These are phyloP conservation scores for Cryptops parisi DNA, from an alignment of 2,888 invertebrate species.

Conservation along the genomic window DNA sequence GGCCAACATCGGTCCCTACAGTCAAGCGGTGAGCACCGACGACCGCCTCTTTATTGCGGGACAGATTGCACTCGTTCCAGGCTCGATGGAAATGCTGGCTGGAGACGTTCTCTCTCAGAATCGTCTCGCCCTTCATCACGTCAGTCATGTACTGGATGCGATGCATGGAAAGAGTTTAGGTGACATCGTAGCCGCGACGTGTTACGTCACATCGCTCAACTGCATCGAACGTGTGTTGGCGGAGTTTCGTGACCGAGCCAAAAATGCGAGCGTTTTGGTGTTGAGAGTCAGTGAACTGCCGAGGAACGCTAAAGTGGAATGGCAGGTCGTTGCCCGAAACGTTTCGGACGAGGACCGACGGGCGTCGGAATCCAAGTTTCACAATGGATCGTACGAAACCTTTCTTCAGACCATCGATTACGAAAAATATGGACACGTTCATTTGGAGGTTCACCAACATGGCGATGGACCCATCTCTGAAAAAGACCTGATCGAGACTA, in stretches of 20 bases:
- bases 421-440: no score
- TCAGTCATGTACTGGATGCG: slow-evolving; percentile 64
- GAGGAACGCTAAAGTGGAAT: slow-evolving; percentile 65
- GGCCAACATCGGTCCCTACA: slow-evolving; percentile 91
- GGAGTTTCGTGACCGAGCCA: background rate
- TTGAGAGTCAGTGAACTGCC: slow-evolving; percentile 68
- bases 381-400: no score
- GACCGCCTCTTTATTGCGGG: slow-evolving; percentile 77
- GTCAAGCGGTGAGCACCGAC: slow-evolving; percentile 75
- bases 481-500: no score
- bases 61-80: slow-evolving; percentile 79
- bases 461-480: no score
- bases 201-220: slow-evolving; percentile 49
- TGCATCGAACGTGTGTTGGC: background rate
- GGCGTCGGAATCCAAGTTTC: no score
- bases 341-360: no score
- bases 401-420: no score
- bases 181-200: slow-evolving; percentile 74
- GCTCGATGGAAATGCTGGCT: slow-evolving; percentile 51
- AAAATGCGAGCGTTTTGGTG: slow-evolving; percentile 60
- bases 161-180: slow-evolving; percentile 57
- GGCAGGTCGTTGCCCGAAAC: slow-evolving; percentile 82
- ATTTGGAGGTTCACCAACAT: no score
- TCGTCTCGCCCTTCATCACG: slow-evolving; percentile 65
- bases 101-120: slow-evolving; percentile 41